Base-by-base conservation (phyloP, 2,797 vertebrate genomes). In the Chaetodon trifasciatus region DNA sequence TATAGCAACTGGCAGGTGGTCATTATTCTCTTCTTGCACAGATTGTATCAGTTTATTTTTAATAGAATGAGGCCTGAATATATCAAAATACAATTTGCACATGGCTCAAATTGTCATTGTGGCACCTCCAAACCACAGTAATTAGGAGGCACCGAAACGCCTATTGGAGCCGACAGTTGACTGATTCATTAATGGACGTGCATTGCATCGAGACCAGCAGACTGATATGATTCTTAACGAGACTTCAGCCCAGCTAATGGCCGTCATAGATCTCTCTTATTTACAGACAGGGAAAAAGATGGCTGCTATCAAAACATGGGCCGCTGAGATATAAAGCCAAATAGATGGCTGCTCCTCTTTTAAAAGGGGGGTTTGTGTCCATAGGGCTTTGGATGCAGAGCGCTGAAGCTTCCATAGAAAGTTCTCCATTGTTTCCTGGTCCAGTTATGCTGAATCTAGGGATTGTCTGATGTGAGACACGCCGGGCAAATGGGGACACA, bases 351-450 rank as follows among this genome's bases (percentile, higher is more conserved):
- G 70, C 76, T 37, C 10, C 77, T 78, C 83, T 82, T 92, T 75
- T 71, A 85, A 87, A 86, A 62, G 35, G 58, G 71, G 76, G 70
- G 84, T 67, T 79, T 81, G 79, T 85, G 85, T 81, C 84, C 46
- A 24, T 42, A 39, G 79, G 81, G 86, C 84, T 90, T 88, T 90
- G 79, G 84, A 70, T 78, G 52, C 86, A 84, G 72, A 89, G 63
- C 58, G 17, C 76, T 80, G 85, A 80, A 74, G 91, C 91, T 79
- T 90, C 91, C 89, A 92, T 90, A 93, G 94, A 95, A 95, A 84
- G 92, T 95, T 96, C 94, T 80, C 89, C 85, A 94, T 96, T 96
- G 95, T 95, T 88, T 86, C 53, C 76, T 56, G 69, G 83, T 86
- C 69, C 73, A 89, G 92, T 91, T 90, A 65, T 92, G 93, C 94